Percentiles rank a stretch among this genome's conserved stretches.
Evolutionary conservation across 2,113 vertebrate genomes (phyloP).

Genomic region (Heterocephalus glaber): DNA sequence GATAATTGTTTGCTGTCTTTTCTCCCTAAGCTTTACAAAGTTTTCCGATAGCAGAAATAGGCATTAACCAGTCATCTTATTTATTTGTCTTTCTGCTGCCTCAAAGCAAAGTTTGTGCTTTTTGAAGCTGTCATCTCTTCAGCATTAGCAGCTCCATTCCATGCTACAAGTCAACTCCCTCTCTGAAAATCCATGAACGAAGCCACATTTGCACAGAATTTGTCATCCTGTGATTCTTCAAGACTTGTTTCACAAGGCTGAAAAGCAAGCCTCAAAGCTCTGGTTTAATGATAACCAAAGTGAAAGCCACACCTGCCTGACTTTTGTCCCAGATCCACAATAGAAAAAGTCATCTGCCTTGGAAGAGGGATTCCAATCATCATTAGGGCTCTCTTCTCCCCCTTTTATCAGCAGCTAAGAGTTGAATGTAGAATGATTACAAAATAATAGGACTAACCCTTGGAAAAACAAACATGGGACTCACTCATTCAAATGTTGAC

Average conservation of each 20-base stretch:
- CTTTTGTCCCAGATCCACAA: neutral
- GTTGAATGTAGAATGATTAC: conserved; percentile 12
- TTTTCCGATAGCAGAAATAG: neutral
- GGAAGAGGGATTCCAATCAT: neutral
- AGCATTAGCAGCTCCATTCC: neutral
- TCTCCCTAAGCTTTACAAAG: neutral
- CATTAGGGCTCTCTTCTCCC: neutral
- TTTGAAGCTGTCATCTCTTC: neutral
- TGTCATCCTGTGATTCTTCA: conserved; percentile 39
- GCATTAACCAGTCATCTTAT: conserved; percentile 28
- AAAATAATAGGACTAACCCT: conserved; percentile 38
- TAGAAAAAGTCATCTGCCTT: neutral
- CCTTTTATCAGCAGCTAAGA: conserved; percentile 46
- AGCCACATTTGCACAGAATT: neutral
- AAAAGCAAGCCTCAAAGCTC: conserved; percentile 27
- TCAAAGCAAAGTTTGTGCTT: conserved; percentile 35
- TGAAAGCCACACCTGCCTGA: neutral
- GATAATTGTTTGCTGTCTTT: neutral
- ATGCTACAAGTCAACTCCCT: neutral
- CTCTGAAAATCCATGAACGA: conserved; percentile 5
- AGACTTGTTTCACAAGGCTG: neutral
- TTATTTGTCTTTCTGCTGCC: conserved; percentile 3
- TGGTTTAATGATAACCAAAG: neutral
- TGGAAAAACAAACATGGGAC: neutral
- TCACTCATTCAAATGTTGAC: neutral